phyloP scores from a whole-genome alignment of 2,113 vertebrate genomes.

The Genyomyrus donnyi region DNA sequence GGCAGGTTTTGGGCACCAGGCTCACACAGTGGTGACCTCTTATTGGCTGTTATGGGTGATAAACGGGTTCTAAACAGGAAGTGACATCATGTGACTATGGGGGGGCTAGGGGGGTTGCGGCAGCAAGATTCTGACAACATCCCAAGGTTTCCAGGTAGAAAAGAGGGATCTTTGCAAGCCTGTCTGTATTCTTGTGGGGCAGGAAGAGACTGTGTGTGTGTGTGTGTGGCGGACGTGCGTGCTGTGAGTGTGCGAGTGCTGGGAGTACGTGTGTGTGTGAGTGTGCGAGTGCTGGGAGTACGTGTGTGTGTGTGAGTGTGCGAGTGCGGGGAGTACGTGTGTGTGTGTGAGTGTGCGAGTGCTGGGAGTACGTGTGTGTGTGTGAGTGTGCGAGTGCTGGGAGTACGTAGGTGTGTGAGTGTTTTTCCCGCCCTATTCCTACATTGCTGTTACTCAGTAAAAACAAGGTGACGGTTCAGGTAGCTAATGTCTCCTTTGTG shows the following conservation, averaged over 20 bases:
- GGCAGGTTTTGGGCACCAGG: background rate
- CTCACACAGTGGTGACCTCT: background rate
- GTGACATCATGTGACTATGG: background rate
- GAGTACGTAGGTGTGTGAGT: background rate
- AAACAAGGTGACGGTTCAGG: background rate
- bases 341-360: background rate
- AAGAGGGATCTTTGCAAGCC: background rate
- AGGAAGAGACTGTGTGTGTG: background rate
- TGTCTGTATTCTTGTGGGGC: constrained; percentile 17
- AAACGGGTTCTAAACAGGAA: background rate
- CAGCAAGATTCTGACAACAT: background rate
- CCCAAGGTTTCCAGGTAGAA: background rate
- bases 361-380: background rate
- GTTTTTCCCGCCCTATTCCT: background rate
- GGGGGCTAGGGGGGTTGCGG: background rate
- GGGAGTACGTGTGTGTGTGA: too few species aligned
- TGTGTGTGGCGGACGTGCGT: background rate
- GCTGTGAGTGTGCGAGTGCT: background rate
- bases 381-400: background rate
- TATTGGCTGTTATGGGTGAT: background rate
- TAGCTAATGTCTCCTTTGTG: background rate
- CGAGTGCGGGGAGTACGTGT: background rate
- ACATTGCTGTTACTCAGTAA: background rate
- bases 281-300: too few species aligned
- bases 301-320: background rate